These are phyloP conservation scores for Acanthurus lineatus DNA, from an alignment of 2,797 vertebrate genomes.

Conservation along the genomic window DNA sequence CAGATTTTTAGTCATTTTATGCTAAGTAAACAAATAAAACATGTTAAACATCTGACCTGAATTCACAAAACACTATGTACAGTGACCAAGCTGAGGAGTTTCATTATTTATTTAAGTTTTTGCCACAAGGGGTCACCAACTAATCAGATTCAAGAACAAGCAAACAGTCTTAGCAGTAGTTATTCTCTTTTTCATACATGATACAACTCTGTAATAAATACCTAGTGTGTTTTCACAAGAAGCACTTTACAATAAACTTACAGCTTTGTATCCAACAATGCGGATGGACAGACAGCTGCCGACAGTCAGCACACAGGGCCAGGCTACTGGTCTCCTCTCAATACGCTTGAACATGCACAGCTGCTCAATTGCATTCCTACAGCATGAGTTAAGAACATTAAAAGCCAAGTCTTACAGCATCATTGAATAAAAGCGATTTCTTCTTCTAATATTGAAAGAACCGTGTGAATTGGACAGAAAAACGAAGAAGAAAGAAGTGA, in stretches of 20 bases:
- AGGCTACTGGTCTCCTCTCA: conserved; percentile 87
- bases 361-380: conserved; percentile 91
- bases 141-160: not conserved
- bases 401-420: not conserved
- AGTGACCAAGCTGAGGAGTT: not conserved
- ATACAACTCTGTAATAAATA: not conserved
- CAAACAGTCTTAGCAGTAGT: not conserved
- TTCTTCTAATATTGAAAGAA: conserved; percentile 6
- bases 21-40: not conserved
- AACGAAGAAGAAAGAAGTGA: not conserved
- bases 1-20: not conserved
- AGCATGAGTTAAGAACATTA: conserved; percentile 19
- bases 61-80: not conserved
- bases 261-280: conserved; percentile 94
- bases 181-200: not conserved
- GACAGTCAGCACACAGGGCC: conserved; percentile 95
- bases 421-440: not conserved
- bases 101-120: not conserved
- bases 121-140: conserved; percentile 20
- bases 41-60: not conserved
- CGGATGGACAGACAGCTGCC: conserved; percentile 91
- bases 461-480: not conserved
- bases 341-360: conserved; percentile 93
- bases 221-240: not conserved
- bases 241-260: conserved; percentile 79